Base-by-base conservation (phyloP, 1,140 invertebrate genomes). In the Cydia strobilella region DNA sequence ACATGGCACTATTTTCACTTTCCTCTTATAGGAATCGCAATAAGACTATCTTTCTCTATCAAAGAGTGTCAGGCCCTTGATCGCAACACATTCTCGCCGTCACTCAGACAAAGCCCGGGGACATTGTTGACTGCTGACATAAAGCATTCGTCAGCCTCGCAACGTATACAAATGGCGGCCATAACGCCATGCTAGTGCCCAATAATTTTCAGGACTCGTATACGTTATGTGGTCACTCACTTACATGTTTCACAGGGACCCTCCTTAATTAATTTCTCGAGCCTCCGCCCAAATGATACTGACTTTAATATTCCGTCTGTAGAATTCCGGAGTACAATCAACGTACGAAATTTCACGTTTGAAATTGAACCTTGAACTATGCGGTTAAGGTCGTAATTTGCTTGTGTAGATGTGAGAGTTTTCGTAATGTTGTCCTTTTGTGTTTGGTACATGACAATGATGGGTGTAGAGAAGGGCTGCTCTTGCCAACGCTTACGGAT, bases 221-320 rank as follows among this genome's bases (percentile, higher is more conserved):
- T 0, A 59, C 20, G 20, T 59, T 23, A 59, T 12, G 54, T 59
- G 54, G 54, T 59, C 54, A 59, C 54, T 59, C 54, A n/a, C 54
- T 59, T 20, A n/a, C 20, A 23, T 23, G 54, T 59, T 13, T 59
- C 54, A 12, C 18, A 7, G 15, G 15, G 6, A 59, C 18, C 54
- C 48, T 23, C 54, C 20, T 59, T 69, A 69, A 69, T 69, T 69
- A 69, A 69, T 69, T 69, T 39, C 65, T 35, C 63, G 15, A 35
- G 63, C 63, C 63, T 10, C 15, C 62, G 27, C 63, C 65, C 31
- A n/a, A 66, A 66, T 69, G 65, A 69, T 69, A 69, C 65, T 39
- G 31, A 69, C 65, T 69, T 69, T 12, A 69, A 69, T 69, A 69
- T 69, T 69, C 65, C 65, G 27, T 69, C 65, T 69, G 65, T 69